Conservation (phyloP, 2,113 vertebrate genomes). For the Porphyrio hochstetteri region DNA sequence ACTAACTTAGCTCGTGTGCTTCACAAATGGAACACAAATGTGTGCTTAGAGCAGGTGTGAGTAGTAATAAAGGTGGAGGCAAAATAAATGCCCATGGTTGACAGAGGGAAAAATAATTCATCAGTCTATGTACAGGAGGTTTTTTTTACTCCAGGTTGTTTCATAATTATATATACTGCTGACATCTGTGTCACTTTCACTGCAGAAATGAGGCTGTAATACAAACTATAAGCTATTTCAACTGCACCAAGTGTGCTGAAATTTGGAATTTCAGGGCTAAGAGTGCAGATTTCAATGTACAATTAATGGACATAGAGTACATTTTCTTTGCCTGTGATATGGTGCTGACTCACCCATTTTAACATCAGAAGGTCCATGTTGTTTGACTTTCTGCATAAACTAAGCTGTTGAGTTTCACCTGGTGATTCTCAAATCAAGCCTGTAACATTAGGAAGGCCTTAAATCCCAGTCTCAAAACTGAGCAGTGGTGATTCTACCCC, state of each 20-base stretch:
- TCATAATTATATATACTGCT: background rate
- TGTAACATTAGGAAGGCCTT: background rate
- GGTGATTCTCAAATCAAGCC: background rate
- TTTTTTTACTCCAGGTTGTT: background rate
- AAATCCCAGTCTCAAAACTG: background rate
- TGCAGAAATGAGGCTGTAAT: background rate
- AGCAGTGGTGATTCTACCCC: background rate
- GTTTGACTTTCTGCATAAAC: slow-evolving; percentile 56
- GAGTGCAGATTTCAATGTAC: background rate
- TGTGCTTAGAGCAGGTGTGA: background rate
- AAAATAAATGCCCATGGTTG: background rate
- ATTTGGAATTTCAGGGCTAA: background rate
- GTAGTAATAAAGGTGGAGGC: background rate
- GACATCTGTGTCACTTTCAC: background rate
- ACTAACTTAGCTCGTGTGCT: background rate
- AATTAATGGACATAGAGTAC: background rate
- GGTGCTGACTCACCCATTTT: slow-evolving; percentile 29
- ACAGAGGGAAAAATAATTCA: background rate
- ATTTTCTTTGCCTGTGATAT: slow-evolving; percentile 31
- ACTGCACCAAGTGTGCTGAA: background rate
- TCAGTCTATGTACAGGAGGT: background rate
- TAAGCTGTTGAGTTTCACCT: background rate
- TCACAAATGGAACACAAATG: background rate
- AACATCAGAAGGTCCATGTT: background rate
- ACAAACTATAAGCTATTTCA: background rate